phyloP scores from a whole-genome alignment of 2,888 invertebrate genomes.

The Ormyrus labotus region DNA sequence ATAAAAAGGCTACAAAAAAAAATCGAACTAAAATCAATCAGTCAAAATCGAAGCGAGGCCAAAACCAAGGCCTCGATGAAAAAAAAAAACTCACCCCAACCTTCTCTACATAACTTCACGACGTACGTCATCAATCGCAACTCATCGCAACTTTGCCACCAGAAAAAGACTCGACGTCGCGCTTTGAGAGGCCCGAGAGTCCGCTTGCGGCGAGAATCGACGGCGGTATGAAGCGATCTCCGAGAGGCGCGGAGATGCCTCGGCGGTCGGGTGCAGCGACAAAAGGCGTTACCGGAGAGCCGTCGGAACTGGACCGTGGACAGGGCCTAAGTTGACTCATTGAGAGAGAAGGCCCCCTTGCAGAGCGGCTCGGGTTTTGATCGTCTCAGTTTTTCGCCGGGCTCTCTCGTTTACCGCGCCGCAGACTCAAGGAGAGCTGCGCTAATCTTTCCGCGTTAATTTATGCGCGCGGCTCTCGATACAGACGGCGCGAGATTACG shows the following conservation, averaged over 20 bases:
- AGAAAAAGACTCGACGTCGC: too few relatives aligned
- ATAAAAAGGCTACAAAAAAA: too few relatives aligned
- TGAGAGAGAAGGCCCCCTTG: conserved; percentile 19
- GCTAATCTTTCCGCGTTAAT: conserved; percentile 22
- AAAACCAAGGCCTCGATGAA: too few relatives aligned
- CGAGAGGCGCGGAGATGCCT: background rate
- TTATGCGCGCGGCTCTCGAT: conserved; percentile 9
- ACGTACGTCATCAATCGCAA: conserved; percentile 36
- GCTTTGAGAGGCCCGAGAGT: too few relatives aligned
- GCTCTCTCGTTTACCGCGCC: background rate
- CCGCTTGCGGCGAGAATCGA: background rate
- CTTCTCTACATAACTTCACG: conserved; percentile 44
- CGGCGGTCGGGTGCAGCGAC: background rate
- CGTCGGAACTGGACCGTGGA: conserved; percentile 64
- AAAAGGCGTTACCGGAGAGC: background rate
- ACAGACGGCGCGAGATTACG: too few relatives aligned
- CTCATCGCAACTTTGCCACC: background rate
- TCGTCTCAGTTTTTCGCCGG: conserved; percentile 3
- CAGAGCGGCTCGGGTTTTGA: conserved; percentile 5
- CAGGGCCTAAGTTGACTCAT: conserved; percentile 58
- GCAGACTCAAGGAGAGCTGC: background rate
- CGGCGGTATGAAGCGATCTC: background rate
- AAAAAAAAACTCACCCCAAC: conserved; percentile 46
- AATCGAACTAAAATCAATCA: too few relatives aligned
- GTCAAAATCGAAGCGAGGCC: too few relatives aligned